A percentile compares a stretch with the other conserved stretches of the same genome.
These are phyloP conservation scores for Corvus cornix DNA, from an alignment of 2,113 vertebrate species.

Conservation along the genomic window DNA sequence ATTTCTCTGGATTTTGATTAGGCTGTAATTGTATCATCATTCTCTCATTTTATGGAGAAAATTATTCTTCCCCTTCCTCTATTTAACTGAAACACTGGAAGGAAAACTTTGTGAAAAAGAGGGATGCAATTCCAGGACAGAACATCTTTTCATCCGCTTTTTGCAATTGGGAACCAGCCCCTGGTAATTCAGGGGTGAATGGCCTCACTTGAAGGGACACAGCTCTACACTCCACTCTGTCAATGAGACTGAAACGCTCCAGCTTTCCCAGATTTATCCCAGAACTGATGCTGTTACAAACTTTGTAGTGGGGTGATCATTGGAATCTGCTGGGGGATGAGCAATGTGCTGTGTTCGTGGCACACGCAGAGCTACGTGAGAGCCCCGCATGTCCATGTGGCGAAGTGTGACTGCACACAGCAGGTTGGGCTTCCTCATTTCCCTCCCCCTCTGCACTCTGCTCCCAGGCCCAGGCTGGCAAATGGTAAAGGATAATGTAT, in stretches of 20 bases:
- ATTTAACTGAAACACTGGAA: not conserved
- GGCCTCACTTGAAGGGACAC: not conserved
- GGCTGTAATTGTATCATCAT: not conserved
- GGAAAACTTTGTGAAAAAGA: not conserved
- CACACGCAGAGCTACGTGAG: not conserved
- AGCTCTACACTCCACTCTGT: not conserved
- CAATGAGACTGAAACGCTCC: not conserved
- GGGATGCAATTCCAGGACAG: not conserved
- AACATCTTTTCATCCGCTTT: not conserved
- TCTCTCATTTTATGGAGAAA: not conserved
- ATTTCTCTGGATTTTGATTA: not conserved
- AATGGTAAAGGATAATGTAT: conserved; percentile 62
- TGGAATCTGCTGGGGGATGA: not conserved
- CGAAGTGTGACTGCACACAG: conserved; percentile 66
- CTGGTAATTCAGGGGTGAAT: not conserved
- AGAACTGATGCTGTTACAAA: not conserved
- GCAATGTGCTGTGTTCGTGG: not conserved
- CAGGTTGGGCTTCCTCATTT: not conserved
- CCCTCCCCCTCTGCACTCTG: not conserved
- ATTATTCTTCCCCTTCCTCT: not conserved
- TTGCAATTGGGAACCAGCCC: not conserved
- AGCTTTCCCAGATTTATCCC: not conserved
- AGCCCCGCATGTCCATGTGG: conserved; percentile 7
- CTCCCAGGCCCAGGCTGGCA: conserved; percentile 58
- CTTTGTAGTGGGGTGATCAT: fast-evolving